Evolutionary conservation across 2,888 invertebrate genomes (phyloP).

Genomic region (Mythimna albipuncta): DNA sequence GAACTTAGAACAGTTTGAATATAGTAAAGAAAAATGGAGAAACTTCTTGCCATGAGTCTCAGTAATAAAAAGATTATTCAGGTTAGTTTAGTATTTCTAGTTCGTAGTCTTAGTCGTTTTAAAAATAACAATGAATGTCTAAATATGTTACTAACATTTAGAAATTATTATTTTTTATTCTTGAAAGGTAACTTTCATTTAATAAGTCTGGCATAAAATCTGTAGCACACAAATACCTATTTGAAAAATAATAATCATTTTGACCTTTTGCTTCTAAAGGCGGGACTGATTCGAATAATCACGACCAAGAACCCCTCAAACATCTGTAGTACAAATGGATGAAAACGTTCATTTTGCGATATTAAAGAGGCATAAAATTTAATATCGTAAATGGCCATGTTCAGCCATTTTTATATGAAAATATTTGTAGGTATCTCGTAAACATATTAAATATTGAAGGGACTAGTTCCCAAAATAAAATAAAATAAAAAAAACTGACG

Average conservation of each 20-base stretch:
- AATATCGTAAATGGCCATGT: conserved; percentile 54
- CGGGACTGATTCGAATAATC: conserved; percentile 37
- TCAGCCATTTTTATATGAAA: conserved; percentile 30
- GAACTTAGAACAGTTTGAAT: too few relatives aligned
- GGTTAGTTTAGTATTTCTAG: too few relatives aligned
- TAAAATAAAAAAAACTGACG: not conserved
- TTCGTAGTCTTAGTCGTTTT: too few relatives aligned
- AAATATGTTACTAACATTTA: too few relatives aligned
- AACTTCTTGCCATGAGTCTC: too few relatives aligned
- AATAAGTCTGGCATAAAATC: not conserved
- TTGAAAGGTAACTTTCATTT: too few relatives aligned
- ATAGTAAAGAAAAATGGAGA: too few relatives aligned
- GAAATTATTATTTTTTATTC: too few relatives aligned
- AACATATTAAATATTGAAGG: conserved; percentile 26
- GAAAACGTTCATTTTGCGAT: conserved; percentile 49
- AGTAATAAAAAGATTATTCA: too few relatives aligned
- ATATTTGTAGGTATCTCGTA: conserved; percentile 19
- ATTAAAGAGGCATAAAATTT: conserved; percentile 50
- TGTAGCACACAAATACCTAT: not conserved
- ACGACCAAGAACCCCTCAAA: conserved; percentile 30
- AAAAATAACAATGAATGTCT: too few relatives aligned
- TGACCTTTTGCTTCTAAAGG: conserved; percentile 1
- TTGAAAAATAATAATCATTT: conserved; percentile 8
- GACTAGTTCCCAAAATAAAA: not conserved
- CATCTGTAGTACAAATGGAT: conserved; percentile 34